These are phyloP conservation scores for Eremobia ochroleuca DNA, from an alignment of 2,888 invertebrate species.

Conservation along the genomic window DNA sequence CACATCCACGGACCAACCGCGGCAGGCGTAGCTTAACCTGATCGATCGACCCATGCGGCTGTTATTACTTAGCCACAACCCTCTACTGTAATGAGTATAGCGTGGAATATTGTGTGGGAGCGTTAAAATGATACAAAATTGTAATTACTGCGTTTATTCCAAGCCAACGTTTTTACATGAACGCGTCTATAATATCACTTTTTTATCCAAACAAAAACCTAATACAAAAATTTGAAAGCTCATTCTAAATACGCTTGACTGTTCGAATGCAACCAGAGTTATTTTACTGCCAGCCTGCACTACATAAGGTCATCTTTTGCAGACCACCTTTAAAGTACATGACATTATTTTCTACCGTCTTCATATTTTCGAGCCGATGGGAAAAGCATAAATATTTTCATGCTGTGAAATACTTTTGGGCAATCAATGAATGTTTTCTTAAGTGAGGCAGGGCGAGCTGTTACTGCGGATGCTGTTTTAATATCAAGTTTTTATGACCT, in stretches of 20 bases:
- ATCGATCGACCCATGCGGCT: too few species aligned
- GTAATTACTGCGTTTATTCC: not conserved
- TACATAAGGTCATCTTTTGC: too few species aligned
- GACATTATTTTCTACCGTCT: not conserved
- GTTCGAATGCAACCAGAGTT: too few species aligned
- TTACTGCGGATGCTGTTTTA: not conserved
- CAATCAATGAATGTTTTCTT: not conserved
- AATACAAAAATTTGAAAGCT: too few species aligned
- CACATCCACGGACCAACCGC: too few species aligned
- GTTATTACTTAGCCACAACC: too few species aligned
- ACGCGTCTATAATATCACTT: too few species aligned
- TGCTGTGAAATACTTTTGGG: not conserved
- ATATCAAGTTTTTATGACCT: not conserved
- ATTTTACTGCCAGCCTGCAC: too few species aligned
- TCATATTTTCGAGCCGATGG: not conserved
- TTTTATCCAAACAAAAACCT: too few species aligned
- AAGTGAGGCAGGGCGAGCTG: not conserved
- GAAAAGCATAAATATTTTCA: not conserved
- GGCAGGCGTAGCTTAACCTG: too few species aligned
- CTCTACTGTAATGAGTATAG: not conserved
- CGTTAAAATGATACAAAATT: not conserved
- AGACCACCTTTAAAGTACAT: not conserved
- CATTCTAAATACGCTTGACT: too few species aligned
- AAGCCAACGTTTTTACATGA: not conserved
- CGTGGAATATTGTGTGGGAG: not conserved